Percentiles rank a stretch among this genome's conserved stretches.
These are phyloP conservation scores for Ganaspis brasiliensis DNA, from an alignment of 2,888 invertebrate species.

Conservation along the genomic window DNA sequence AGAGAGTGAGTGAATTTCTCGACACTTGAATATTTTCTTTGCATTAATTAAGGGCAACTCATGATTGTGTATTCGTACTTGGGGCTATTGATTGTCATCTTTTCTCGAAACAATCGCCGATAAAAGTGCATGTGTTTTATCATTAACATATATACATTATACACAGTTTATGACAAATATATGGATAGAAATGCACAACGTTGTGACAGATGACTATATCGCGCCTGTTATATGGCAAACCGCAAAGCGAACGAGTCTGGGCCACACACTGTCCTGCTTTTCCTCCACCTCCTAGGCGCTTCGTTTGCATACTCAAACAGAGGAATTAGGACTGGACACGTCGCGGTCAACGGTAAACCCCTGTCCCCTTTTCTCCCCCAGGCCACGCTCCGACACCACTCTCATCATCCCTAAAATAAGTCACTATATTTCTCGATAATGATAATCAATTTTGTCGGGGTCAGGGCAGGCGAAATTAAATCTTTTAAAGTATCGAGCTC, in stretches of 20 bases:
- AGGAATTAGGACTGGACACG: constrained; percentile 71
- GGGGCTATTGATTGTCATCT: not conserved
- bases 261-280: constrained; percentile 44
- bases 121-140: too few species aligned
- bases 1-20: not conserved
- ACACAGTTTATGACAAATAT: not conserved
- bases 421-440: not conserved
- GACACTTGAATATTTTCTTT: constrained; percentile 67
- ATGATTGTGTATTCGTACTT: not conserved
- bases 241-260: constrained; percentile 41
- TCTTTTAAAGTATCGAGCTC: too few species aligned
- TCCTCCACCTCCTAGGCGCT: constrained; percentile 58
- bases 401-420: constrained; percentile 11
- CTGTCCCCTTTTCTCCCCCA: not conserved
- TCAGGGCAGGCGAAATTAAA: too few species aligned
- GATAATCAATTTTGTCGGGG: not conserved
- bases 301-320: constrained; percentile 76
- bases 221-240: constrained; percentile 38
- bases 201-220: constrained; percentile 49
- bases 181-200: not conserved
- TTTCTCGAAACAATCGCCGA: too few species aligned
- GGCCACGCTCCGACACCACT: constrained; percentile 21
- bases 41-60: constrained; percentile 66
- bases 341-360: constrained; percentile 51
- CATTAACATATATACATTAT: too few species aligned